phyloP scores from a whole-genome alignment of 2,113 vertebrate genomes.

The Caracal caracal region DNA sequence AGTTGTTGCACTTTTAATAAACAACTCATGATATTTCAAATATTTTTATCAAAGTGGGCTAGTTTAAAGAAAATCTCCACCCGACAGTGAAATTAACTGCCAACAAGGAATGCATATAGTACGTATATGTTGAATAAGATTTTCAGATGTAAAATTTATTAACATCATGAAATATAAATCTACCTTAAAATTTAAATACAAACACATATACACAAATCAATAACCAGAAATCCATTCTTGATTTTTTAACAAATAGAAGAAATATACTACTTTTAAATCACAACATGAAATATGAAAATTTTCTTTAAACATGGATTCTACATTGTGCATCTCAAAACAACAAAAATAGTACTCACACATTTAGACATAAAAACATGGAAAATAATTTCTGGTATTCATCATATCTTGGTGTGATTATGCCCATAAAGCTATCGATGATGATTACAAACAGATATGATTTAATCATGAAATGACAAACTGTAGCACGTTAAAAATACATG shows the following conservation, averaged over 20 bases:
- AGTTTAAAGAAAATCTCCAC: constrained; percentile 79
- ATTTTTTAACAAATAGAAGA: neutral
- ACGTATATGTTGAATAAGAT: constrained; percentile 22
- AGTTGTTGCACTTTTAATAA: constrained; percentile 74
- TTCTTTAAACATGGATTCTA: constrained; percentile 60
- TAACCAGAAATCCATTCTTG: neutral
- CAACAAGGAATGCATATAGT: constrained; percentile 75
- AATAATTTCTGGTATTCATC: constrained; percentile 41
- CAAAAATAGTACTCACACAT: constrained; percentile 54
- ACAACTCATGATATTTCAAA: constrained; percentile 78
- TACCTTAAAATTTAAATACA: constrained; percentile 48
- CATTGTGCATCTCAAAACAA: constrained; percentile 50
- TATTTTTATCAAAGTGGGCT: constrained; percentile 69
- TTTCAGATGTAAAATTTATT: constrained; percentile 43
- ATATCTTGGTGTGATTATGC: neutral
- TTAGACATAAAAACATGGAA: constrained; percentile 57
- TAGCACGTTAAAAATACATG: constrained; percentile 1
- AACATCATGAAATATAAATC: neutral
- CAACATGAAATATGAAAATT: constrained; percentile 20
- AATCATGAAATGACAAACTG: constrained; percentile 49
- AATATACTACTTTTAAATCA: neutral
- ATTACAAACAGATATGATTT: constrained; percentile 62
- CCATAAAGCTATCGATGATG: constrained; percentile 19
- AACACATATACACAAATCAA: neutral
- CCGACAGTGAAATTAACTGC: constrained; percentile 71